A percentile compares a stretch with the other conserved stretches of the same genome.
These are phyloP conservation scores for Heterochromis multidens DNA, from an alignment of 2,113 vertebrate species.

Conservation along the genomic window DNA sequence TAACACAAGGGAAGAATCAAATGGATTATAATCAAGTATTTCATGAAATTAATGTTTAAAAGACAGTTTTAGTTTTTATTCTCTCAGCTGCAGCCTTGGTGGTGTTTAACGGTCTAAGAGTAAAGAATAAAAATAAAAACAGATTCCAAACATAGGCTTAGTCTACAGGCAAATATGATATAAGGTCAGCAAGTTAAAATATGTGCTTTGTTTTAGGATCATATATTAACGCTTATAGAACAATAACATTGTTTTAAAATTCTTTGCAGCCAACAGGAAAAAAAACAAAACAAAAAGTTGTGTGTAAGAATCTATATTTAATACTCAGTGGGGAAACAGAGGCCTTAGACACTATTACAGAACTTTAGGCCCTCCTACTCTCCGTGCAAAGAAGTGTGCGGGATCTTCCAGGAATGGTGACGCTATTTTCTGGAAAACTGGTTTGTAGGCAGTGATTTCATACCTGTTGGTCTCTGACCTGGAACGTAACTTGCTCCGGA, in stretches of 20 bases:
- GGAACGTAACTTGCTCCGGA: background rate
- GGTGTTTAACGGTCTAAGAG: background rate
- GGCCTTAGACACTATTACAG: background rate
- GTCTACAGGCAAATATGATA: background rate
- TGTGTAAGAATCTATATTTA: background rate
- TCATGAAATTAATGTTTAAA: too few relatives aligned
- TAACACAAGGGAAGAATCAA: background rate
- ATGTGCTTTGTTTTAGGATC: background rate
- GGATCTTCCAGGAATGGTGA: background rate
- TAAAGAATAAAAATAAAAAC: background rate
- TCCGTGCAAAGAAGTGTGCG: background rate
- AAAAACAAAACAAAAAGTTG: background rate
- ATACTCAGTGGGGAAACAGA: background rate
- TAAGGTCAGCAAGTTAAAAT: background rate
- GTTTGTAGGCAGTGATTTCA: background rate
- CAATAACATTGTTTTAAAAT: background rate
- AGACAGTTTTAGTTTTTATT: too few relatives aligned
- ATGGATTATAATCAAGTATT: background rate
- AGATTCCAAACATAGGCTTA: background rate
- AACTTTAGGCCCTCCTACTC: background rate
- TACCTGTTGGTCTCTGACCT: background rate
- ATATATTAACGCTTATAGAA: background rate
- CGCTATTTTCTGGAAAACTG: background rate
- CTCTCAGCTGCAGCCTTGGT: too few relatives aligned
- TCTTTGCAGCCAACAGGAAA: background rate